Conservation (phyloP, 2,888 invertebrate genomes). For the Hypena proboscidalis region DNA sequence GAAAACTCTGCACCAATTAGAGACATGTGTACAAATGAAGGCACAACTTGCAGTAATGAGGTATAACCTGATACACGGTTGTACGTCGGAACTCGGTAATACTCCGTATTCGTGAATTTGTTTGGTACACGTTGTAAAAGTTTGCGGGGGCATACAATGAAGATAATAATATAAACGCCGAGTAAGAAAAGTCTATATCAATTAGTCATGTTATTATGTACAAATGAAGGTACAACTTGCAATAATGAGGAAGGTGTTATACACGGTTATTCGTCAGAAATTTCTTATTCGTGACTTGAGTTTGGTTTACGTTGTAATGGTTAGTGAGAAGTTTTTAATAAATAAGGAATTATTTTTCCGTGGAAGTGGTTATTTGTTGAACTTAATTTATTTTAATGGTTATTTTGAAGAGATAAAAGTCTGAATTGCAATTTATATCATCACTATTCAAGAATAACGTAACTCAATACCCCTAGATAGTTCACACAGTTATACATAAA, state of each 20-base stretch:
- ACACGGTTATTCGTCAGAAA: no score
- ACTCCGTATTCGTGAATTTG: conserved; percentile 38
- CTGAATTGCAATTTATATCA: no score
- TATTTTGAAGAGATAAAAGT: no score
- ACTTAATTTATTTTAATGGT: no score
- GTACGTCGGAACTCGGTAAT: no score
- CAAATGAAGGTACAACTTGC: conserved; percentile 53
- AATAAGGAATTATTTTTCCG: no score
- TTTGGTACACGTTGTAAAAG: conserved; percentile 26
- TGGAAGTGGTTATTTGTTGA: no score
- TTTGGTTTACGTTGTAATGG: conserved; percentile 26
- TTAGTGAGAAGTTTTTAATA: no score
- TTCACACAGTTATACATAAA: no score
- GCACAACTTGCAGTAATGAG: conserved; percentile 61
- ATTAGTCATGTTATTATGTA: conserved; percentile 47
- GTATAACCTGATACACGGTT: conserved; percentile 65
- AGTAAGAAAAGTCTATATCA: conserved; percentile 50
- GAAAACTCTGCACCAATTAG: conserved; percentile 56
- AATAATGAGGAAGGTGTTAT: conserved; percentile 70
- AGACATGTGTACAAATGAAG: conserved; percentile 49
- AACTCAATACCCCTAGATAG: no score
- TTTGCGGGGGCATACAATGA: conserved; percentile 31
- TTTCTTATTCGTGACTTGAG: conserved; percentile 34
- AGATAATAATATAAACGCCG: conserved; percentile 12
- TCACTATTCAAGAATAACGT: no score